Evolutionary conservation across 2,797 vertebrate species (phyloP).

Genomic region (Ctenosaura bakeri): DNA sequence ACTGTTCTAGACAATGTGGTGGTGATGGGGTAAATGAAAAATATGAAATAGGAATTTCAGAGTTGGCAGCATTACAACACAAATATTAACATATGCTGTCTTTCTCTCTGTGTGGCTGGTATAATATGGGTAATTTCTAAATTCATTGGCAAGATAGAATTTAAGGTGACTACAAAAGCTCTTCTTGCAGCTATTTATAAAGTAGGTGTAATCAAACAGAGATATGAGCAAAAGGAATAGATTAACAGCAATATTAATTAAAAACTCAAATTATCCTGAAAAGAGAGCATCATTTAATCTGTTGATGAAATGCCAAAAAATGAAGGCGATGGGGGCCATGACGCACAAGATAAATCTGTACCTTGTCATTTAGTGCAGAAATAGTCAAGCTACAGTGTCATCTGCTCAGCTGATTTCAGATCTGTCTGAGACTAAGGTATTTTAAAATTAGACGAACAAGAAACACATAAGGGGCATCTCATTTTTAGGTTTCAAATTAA

Average conservation of each 20-base stretch:
- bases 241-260: slow-evolving; percentile 11
- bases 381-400: neutral
- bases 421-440: neutral
- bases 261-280: slow-evolving; percentile 23
- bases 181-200: neutral
- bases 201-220: slow-evolving; percentile 1
- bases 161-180: neutral
- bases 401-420: neutral
- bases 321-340: neutral
- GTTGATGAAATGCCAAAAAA: neutral
- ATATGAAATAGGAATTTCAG: neutral
- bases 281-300: slow-evolving; percentile 24
- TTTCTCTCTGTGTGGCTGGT: neutral
- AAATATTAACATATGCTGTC: neutral
- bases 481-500: neutral
- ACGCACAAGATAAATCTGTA: neutral
- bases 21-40: neutral
- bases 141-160: neutral
- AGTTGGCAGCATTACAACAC: neutral
- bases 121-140: slow-evolving; percentile 18
- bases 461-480: neutral
- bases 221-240: neutral
- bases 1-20: neutral
- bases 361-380: neutral
- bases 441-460: neutral